phyloP scores from a whole-genome alignment of 2,888 invertebrate species.

The Sphaerophoria rueppellii region DNA sequence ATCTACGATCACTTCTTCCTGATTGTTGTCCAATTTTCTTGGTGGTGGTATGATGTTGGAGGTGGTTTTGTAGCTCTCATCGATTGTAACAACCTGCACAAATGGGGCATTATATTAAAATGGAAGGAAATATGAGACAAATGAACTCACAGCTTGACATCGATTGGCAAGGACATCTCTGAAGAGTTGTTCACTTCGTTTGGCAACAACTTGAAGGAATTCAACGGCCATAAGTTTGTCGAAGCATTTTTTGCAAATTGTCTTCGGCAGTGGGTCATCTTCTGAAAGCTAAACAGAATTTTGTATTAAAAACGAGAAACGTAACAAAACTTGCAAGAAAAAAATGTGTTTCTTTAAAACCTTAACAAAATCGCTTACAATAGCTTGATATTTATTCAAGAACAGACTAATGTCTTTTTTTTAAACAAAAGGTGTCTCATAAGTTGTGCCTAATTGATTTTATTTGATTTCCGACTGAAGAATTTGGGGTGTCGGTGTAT shows the following conservation, averaged over 20 bases:
- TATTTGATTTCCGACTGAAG: too few relatives aligned
- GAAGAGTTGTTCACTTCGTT: slow-evolving; percentile 79
- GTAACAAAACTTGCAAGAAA: background rate
- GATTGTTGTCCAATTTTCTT: background rate
- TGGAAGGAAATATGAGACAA: background rate
- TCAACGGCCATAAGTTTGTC: slow-evolving; percentile 81
- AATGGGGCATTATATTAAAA: background rate
- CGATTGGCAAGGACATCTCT: slow-evolving; percentile 76
- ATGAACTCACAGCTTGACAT: background rate
- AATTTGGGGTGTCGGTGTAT: too few relatives aligned
- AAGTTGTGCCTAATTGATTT: too few relatives aligned
- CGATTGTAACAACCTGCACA: background rate
- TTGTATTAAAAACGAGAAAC: background rate
- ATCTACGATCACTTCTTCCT: slow-evolving; percentile 76
- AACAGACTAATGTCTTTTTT: too few relatives aligned
- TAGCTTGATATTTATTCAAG: too few relatives aligned
- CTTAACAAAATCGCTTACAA: too few relatives aligned
- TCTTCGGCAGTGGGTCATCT: slow-evolving; percentile 79
- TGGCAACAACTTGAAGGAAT: slow-evolving; percentile 79
- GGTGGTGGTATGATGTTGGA: background rate
- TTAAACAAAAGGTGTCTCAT: too few relatives aligned
- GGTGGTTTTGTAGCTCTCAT: background rate
- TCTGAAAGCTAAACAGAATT: slow-evolving; percentile 76
- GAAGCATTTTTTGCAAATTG: slow-evolving; percentile 79
- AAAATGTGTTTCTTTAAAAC: background rate